phyloP scores from a whole-genome alignment of 1,140 invertebrate species.

The Drosophila navojoa region DNA sequence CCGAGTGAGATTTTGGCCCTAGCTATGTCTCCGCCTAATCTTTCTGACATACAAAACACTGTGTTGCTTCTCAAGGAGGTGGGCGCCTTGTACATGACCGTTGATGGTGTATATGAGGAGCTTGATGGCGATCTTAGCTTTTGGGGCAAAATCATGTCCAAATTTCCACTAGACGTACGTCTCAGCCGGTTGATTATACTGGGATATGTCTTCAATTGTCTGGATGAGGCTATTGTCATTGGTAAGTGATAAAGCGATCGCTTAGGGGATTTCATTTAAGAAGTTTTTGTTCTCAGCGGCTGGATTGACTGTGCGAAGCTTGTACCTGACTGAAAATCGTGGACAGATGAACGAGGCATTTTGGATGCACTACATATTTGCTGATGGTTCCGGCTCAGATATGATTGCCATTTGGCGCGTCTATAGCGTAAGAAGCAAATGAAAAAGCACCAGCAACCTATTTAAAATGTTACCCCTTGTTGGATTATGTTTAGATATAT shows the following conservation, averaged over 20 bases:
- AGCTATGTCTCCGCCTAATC: conserved; percentile 94
- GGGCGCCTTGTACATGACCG: conserved; percentile 88
- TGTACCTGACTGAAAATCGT: conserved; percentile 85
- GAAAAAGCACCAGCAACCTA: neutral
- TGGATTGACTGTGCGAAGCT: conserved; percentile 91
- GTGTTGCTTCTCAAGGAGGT: conserved; percentile 94
- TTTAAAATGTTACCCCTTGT: neutral
- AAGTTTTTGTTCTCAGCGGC: conserved; percentile 86
- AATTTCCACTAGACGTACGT: conserved; percentile 92
- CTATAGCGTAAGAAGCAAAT: conserved; percentile 87
- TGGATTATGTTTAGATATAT: conserved; percentile 35
- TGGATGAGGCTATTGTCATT: conserved; percentile 94
- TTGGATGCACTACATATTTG: conserved; percentile 91
- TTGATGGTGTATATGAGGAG: conserved; percentile 84
- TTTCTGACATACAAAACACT: conserved; percentile 91
- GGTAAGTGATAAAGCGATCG: conserved; percentile 85
- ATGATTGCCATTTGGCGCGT: conserved; percentile 92
- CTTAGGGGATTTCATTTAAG: neutral
- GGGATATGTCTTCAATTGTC: conserved; percentile 93
- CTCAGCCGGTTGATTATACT: conserved; percentile 94
- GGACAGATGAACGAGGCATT: conserved; percentile 89
- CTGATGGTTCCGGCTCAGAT: conserved; percentile 93
- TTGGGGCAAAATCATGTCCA: conserved; percentile 92
- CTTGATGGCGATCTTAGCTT: conserved; percentile 96
- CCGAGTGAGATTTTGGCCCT: conserved; percentile 92